phyloP scores from a whole-genome alignment of 1,140 invertebrate species.

The Octopus sinensis region DNA sequence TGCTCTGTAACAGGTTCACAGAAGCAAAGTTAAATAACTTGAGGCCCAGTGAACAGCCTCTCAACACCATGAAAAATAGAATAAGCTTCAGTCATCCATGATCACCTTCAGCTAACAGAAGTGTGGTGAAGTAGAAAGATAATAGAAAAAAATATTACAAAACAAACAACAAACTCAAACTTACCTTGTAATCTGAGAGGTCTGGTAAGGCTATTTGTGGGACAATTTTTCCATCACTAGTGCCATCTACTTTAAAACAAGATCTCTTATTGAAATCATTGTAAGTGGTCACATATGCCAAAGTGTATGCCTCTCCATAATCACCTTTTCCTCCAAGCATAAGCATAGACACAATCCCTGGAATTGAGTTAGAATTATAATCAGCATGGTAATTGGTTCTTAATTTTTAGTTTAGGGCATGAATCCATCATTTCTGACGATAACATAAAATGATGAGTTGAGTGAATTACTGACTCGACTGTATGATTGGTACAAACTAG shows the following conservation, averaged over 20 bases:
- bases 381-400: background rate
- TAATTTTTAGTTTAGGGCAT: background rate
- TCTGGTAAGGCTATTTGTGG: slow-evolving; percentile 82
- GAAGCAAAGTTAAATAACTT: too few species aligned
- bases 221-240: slow-evolving; percentile 62
- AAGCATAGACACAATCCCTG: slow-evolving; percentile 82
- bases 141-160: too few species aligned
- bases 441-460: background rate
- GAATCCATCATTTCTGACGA: background rate
- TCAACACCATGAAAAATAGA: too few species aligned
- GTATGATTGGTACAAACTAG: background rate
- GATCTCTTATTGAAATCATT: slow-evolving; percentile 67
- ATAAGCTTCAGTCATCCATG: too few species aligned
- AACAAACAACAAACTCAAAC: background rate
- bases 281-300: slow-evolving; percentile 82
- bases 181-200: slow-evolving; percentile 67
- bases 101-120: too few species aligned
- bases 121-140: too few species aligned
- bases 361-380: slow-evolving; percentile 20
- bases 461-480: background rate
- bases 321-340: slow-evolving; percentile 66
- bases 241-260: slow-evolving; percentile 84
- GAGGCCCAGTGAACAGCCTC: too few species aligned
- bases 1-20: too few species aligned
- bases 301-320: slow-evolving; percentile 76